Evolutionary conservation across 2,797 vertebrate species (phyloP).

Genomic region (Antrozous pallidus): DNA sequence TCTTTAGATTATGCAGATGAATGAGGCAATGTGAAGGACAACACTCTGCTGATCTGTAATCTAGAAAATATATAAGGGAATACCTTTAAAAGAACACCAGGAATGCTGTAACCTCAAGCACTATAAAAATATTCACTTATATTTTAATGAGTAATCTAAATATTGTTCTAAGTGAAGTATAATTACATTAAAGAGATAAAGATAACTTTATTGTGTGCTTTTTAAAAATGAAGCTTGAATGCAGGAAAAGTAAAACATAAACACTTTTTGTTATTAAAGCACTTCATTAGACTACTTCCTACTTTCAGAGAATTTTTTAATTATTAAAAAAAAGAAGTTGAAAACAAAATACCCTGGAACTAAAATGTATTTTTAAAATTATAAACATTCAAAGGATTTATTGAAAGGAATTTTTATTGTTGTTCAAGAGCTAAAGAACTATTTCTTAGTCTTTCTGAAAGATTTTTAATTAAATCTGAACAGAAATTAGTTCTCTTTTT

Average conservation of each 20-base stretch:
- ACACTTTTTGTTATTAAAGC: slow-evolving; percentile 7
- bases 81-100: background rate
- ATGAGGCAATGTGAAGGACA: background rate
- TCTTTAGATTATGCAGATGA: slow-evolving; percentile 50
- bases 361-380: slow-evolving; percentile 4
- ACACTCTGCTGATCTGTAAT: background rate
- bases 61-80: slow-evolving; percentile 23
- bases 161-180: slow-evolving; percentile 32
- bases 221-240: slow-evolving; percentile 20
- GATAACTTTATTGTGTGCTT: background rate
- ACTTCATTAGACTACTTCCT: background rate
- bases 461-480: background rate
- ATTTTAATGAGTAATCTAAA: slow-evolving; percentile 57
- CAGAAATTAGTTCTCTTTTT: background rate
- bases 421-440: background rate
- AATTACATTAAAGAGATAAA: slow-evolving; percentile 18
- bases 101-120: background rate
- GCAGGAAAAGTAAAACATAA: slow-evolving; percentile 13
- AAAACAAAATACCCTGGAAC: background rate
- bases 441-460: background rate
- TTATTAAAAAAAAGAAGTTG: background rate
- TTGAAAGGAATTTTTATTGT: slow-evolving; percentile 31
- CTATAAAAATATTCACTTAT: slow-evolving; percentile 14
- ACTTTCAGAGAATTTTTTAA: background rate
- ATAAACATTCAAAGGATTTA: background rate